These are phyloP conservation scores for Vidua macroura DNA, from an alignment of 2,113 vertebrate genomes.

Conservation along the genomic window DNA sequence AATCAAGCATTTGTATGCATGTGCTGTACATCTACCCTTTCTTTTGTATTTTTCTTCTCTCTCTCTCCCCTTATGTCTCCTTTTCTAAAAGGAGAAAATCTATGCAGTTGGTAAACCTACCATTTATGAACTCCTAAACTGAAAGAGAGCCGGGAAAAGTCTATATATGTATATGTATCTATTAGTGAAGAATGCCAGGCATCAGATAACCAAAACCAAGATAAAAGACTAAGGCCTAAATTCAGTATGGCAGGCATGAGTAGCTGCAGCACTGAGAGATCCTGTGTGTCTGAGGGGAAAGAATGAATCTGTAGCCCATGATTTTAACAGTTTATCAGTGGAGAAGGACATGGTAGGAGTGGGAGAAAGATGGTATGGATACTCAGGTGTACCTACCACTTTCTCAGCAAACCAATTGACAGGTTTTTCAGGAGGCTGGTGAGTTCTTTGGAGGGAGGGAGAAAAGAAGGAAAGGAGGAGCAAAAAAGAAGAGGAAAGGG, in stretches of 20 bases:
- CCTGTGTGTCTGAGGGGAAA: not conserved
- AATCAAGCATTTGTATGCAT: slow-evolving; percentile 43
- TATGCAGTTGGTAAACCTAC: not conserved
- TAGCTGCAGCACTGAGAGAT: not conserved
- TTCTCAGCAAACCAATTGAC: no score
- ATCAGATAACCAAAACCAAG: not conserved
- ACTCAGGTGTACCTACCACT: no score
- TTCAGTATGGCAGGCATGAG: not conserved
- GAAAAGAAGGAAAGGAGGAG: no score
- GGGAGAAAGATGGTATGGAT: no score
- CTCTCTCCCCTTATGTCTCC: not conserved
- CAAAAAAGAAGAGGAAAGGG: no score
- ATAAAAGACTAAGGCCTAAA: not conserved
- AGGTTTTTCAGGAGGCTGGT: no score
- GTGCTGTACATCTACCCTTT: not conserved
- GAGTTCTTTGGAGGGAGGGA: no score
- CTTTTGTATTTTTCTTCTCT: not conserved
- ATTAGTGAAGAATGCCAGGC: not conserved
- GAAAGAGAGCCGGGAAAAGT: not conserved
- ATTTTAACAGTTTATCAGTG: no score
- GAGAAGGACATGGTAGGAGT: no score
- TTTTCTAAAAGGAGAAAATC: not conserved
- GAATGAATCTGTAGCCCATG: not conserved
- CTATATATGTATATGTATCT: not conserved
- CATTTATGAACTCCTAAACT: slow-evolving; percentile 29